phyloP scores from a whole-genome alignment of 53 echinoderm and acorn worm species.

The Echinometra lucunter region DNA sequence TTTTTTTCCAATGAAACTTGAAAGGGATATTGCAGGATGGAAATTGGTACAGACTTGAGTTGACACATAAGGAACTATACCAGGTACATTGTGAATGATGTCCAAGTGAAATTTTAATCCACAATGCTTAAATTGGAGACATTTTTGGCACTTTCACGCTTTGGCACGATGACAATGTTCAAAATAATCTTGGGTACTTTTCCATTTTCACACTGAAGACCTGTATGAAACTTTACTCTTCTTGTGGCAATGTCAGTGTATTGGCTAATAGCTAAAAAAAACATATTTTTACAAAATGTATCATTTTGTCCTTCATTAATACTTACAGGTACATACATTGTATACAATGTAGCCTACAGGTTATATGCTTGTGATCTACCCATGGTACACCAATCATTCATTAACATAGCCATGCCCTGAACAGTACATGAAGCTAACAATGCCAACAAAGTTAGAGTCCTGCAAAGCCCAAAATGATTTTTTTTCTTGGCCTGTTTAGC shows the following conservation, averaged over 20 bases:
- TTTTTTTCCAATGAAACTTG: not conserved
- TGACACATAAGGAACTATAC: not conserved
- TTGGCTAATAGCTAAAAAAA: not conserved
- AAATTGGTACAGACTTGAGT: not conserved
- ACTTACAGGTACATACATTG: not conserved
- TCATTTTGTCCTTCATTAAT: not conserved
- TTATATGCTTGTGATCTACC: no score
- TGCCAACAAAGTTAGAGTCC: not conserved
- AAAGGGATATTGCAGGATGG: not conserved
- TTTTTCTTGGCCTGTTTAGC: no score
- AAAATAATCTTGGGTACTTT: not conserved
- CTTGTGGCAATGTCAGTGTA: not conserved
- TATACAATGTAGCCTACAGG: not conserved
- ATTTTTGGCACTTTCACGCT: not conserved
- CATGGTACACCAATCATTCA: no score
- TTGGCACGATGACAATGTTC: no score
- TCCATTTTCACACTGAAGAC: not conserved
- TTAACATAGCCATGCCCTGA: no score
- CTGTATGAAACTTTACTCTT: no score
- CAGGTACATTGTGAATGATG: not conserved
- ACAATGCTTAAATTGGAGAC: not conserved
- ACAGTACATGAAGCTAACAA: no score
- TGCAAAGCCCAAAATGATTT: no score
- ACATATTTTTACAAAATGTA: not conserved
- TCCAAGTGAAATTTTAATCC: no score